Evolutionary conservation across 2,797 vertebrate genomes (phyloP), one percentile per base, ranked within the genome.

Genomic region (Lutjanus campechanus): DNA sequence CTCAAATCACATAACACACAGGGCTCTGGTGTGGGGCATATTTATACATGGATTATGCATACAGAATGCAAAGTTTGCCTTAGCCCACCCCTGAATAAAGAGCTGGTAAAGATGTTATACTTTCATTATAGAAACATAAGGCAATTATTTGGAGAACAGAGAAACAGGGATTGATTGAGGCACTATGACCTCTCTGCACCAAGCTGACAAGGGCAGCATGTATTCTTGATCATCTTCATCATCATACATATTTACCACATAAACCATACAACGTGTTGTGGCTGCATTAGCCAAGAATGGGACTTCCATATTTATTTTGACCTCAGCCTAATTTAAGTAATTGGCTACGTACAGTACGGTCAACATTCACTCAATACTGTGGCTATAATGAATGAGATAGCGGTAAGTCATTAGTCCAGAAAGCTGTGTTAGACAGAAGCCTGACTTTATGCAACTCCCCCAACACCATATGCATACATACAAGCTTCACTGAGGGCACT

Each of bases 21-120:
- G 89, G 83, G 85, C 88, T 87, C 77, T 69, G 72, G 83, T 68
- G 60, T 81, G 87, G 81, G 77, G 93, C 69, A 65, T 94, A 69
- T 94, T 96, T 95, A 89, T 93, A 84, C 85, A 92, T 54, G 85
- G 89, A 95, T 95, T 95, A 94, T 94, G 83, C 70, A 90, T 89
- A 76, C 87, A 74, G 84, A 91, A 86, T 93, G 79, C 83, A 89
- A 90, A 95, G 88, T 89, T 78, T 84, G 60, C 74, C 85, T 74
- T 64, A 13, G 77, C 47, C 85, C 84, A 83, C 82, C 71, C 70
- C 58, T 62, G 64, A 87, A 83, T 82, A 61, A 79, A 66, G 85
- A 87, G 85, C 83, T 85, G 83, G 79, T 79, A 84, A 85, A 91
- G 90, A 91, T 86, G 90, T 91, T 96, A 93, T 85, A 76, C 92